These are phyloP conservation scores for Celastrina argiolus DNA, from an alignment of 2,888 invertebrate genomes.

Conservation along the genomic window DNA sequence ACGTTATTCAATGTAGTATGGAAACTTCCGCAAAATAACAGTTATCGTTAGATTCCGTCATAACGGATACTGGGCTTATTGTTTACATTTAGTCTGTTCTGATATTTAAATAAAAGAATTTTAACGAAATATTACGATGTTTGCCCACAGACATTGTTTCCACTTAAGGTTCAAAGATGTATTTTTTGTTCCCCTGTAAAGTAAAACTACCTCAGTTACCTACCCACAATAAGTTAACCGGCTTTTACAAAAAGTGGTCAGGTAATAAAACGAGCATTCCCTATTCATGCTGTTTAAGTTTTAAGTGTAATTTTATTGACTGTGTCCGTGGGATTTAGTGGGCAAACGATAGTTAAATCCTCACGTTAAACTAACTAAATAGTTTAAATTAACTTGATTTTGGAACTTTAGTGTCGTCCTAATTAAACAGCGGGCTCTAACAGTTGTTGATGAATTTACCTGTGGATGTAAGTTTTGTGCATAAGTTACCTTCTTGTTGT, in stretches of 20 bases:
- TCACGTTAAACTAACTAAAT: constrained; percentile 2
- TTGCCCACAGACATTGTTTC: background rate
- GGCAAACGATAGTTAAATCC: background rate
- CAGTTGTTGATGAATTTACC: background rate
- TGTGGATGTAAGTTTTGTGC: background rate
- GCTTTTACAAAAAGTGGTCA: background rate
- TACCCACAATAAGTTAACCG: background rate
- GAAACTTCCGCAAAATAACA: background rate
- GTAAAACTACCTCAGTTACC: background rate
- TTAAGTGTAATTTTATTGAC: background rate
- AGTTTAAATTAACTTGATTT: constrained; percentile 12
- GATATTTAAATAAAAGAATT: background rate
- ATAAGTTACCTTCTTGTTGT: background rate
- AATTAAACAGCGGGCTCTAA: background rate
- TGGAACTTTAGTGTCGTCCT: constrained; percentile 1
- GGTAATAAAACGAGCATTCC: constrained; percentile 2
- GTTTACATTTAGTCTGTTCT: background rate
- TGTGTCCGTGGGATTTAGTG: background rate
- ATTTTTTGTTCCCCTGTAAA: background rate
- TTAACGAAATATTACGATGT: background rate
- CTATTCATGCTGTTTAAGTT: background rate
- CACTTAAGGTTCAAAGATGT: background rate
- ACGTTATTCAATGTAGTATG: background rate
- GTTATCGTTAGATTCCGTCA: background rate
- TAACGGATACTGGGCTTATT: background rate